Conservation (phyloP, 2,797 vertebrate species). For the Acrossocheilus fasciatus region DNA sequence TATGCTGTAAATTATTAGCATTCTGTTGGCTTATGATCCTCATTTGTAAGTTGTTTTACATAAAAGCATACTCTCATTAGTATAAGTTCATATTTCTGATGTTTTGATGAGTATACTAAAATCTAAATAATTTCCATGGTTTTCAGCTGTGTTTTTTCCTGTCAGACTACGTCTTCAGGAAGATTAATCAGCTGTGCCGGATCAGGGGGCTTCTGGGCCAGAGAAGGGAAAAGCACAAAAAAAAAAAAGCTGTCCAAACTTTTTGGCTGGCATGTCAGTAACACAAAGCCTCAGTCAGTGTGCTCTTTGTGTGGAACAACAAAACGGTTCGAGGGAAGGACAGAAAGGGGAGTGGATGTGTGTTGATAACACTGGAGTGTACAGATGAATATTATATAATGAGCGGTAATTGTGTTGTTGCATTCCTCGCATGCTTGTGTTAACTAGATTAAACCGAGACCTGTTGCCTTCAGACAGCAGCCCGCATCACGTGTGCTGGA, state of each 20-base stretch:
- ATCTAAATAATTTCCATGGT: not conserved
- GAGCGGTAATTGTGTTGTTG: conserved; percentile 80
- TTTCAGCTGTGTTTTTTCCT: not conserved
- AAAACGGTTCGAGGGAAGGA: conserved; percentile 14
- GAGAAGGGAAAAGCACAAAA: conserved; percentile 26
- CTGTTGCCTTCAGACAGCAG: conserved; percentile 73
- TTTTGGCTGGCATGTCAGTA: conserved; percentile 58
- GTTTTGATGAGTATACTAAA: not conserved
- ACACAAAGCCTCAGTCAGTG: conserved; percentile 69
- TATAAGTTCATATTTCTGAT: too few species aligned
- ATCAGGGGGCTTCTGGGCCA: conserved; percentile 19
- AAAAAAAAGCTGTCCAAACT: conserved; percentile 46
- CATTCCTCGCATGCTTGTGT: conserved; percentile 77
- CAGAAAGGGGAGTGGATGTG: conserved; percentile 44
- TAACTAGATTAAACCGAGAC: conserved; percentile 77
- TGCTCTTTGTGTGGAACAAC: conserved; percentile 59
- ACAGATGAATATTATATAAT: conserved; percentile 80
- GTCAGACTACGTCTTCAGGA: conserved; percentile 18
- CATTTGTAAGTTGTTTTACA: not conserved
- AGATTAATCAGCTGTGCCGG: conserved; percentile 47
- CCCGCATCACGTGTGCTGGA: conserved; percentile 57
- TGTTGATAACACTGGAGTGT: conserved; percentile 75
- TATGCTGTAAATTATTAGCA: too few species aligned
- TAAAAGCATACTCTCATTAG: not conserved
- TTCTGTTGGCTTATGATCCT: too few species aligned